phyloP scores from a whole-genome alignment of 2,113 vertebrate species.

The Microtus ochrogaster region DNA sequence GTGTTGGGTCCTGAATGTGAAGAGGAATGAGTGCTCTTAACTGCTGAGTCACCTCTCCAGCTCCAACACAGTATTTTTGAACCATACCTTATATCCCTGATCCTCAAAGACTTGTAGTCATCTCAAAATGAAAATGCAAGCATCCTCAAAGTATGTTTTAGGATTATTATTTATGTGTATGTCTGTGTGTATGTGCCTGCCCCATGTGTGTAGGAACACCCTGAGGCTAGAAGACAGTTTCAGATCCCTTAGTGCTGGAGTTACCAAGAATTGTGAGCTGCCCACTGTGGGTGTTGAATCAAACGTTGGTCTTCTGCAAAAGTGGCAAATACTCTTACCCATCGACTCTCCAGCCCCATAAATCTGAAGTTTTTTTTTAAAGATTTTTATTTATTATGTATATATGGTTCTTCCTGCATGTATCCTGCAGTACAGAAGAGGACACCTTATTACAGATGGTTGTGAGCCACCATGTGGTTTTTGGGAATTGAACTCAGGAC shows the following conservation, averaged over 20 bases:
- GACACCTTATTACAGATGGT: too few relatives aligned
- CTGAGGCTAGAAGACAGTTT: not conserved
- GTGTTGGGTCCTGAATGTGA: not conserved
- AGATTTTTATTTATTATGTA: too few relatives aligned
- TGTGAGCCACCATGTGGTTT: too few relatives aligned
- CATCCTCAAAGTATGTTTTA: not conserved
- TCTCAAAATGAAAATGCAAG: not conserved
- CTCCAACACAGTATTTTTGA: not conserved
- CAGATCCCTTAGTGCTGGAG: not conserved
- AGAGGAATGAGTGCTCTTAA: not conserved
- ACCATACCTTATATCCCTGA: not conserved
- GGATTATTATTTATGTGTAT: not conserved
- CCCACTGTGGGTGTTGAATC: not conserved
- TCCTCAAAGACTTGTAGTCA: not conserved
- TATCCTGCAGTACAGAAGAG: too few relatives aligned
- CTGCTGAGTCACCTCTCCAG: too few relatives aligned
- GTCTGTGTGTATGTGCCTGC: not conserved
- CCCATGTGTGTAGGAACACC: too few relatives aligned
- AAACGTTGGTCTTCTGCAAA: not conserved
- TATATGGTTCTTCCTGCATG: too few relatives aligned
- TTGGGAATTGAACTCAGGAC: too few relatives aligned
- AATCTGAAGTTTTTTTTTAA: too few relatives aligned
- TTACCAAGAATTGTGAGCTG: too few relatives aligned
- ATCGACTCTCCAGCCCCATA: not conserved
- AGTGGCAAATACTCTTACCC: not conserved